Percentiles rank a stretch among this genome's conserved stretches.
Conservation (phyloP, 2,797 vertebrate species). For the Crax fasciolata region DNA sequence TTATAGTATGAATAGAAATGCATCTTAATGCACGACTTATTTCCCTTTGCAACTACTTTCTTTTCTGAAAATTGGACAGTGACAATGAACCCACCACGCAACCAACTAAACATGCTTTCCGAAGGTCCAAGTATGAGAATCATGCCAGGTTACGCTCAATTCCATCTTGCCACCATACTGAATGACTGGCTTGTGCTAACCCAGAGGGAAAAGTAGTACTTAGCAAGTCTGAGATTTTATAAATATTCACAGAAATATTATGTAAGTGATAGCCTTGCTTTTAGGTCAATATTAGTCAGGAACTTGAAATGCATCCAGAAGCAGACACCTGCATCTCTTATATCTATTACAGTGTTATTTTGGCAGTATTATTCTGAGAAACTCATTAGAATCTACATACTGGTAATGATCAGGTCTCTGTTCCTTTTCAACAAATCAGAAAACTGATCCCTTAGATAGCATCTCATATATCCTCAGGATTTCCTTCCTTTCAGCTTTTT, state of each 20-base stretch:
- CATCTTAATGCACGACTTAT: slow-evolving; percentile 7
- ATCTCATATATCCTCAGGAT: not conserved
- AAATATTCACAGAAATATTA: not conserved
- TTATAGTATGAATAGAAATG: slow-evolving; percentile 52
- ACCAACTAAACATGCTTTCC: not conserved
- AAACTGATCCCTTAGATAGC: not conserved
- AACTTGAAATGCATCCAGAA: slow-evolving; percentile 5
- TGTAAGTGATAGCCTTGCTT: not conserved
- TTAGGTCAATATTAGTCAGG: not conserved
- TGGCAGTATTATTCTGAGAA: not conserved
- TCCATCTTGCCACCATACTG: not conserved
- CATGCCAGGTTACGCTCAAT: not conserved
- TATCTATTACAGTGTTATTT: not conserved
- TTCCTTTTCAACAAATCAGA: not conserved
- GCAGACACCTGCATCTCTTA: not conserved
- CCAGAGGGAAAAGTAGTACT: not conserved
- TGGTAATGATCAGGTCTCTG: not conserved
- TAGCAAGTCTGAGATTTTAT: not conserved
- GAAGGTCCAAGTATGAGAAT: not conserved
- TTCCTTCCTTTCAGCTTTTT: not conserved
- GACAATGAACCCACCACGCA: not conserved
- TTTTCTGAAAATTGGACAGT: not conserved
- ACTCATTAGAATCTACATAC: not conserved
- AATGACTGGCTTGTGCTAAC: not conserved
- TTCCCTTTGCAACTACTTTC: not conserved